A percentile compares a stretch with the other conserved stretches of the same genome.
phyloP scores from a whole-genome alignment of 2,797 vertebrate genomes.

The Otolemur crassicaudatus region DNA sequence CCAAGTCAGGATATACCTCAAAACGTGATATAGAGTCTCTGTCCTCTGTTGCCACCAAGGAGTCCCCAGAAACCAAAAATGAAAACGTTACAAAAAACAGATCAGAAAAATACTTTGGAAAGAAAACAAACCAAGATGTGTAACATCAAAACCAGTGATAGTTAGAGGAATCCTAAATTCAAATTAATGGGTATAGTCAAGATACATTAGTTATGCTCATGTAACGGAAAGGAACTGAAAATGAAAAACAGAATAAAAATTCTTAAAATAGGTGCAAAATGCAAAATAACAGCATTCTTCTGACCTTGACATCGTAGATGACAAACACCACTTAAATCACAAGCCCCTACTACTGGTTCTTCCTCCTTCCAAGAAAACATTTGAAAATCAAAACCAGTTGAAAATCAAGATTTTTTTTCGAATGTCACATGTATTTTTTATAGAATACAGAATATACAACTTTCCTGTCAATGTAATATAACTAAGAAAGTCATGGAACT shows the following conservation, averaged over 20 bases:
- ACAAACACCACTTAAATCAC: slow-evolving; percentile 11
- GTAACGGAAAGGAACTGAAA: slow-evolving; percentile 56
- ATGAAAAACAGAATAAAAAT: slow-evolving; percentile 43
- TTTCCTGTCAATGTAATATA: slow-evolving; percentile 16
- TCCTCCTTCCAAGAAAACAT: background rate
- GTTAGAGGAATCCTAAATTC: background rate
- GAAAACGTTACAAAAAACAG: background rate
- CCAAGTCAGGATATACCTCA: background rate
- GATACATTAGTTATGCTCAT: background rate
- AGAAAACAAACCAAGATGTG: background rate
- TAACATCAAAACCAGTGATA: background rate
- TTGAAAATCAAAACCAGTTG: background rate
- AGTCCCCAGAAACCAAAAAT: background rate
- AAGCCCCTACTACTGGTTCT: background rate
- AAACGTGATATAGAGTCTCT: background rate
- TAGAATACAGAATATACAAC: slow-evolving; percentile 21
- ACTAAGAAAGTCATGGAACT: background rate
- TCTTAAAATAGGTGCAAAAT: background rate
- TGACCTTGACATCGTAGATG: background rate
- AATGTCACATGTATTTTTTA: background rate
- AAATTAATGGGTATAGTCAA: background rate
- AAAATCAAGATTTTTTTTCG: slow-evolving; percentile 42
- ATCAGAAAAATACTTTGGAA: background rate
- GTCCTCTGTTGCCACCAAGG: background rate
- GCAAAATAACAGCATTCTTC: slow-evolving; percentile 10